Base-by-base conservation (phyloP, 2,888 invertebrate genomes). In the Philhelius pedissequus region DNA sequence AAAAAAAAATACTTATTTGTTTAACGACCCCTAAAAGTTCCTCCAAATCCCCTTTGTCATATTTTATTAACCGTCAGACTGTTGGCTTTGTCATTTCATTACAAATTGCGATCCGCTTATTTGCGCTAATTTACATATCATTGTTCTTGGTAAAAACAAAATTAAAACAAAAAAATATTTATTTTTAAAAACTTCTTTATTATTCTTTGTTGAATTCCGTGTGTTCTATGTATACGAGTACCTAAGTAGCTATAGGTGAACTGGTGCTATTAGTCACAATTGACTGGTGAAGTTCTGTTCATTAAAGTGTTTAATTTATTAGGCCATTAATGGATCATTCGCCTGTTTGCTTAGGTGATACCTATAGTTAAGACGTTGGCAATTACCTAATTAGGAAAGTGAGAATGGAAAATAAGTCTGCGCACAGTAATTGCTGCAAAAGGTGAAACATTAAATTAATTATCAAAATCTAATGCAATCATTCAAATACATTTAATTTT, bases 21-120 rank as follows among this genome's bases (percentile, higher is more conserved):
- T 56, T 56, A 58, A 38, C 56, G 13, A 5, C 32, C 50, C 18
- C 20, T 25, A 43, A n/a, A n/a, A n/a, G n/a, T n/a, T 2, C 32
- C n/a, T 9, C 27, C 54, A 13, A 27, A 25, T 8, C 11, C 27
- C 25, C 9, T 22, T 40, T 40, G 11, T 5, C 30, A 30, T 43
- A 30, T 4, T 22, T 22, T 38, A 32, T 9, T 22, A 32, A 22
- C 45, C 22, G 22, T 18, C 48, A 43, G 66, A 48, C 62, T 40
- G 56, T 76, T 64, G 56, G 13, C 64, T 52, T 64, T 79, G 79
- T 79, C 83, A 84, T 83, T 84, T 79, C 83, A 84, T 83, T 84
- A 79, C 79, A 84, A 84, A 84, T 79, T 84, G 70, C 74, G 79
- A 84, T 74, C 64, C 83, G 79, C 83, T 79, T 84, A 84, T 84